Conservation (phyloP, 2,113 vertebrate genomes). For the Prionailurus bengalensis region DNA sequence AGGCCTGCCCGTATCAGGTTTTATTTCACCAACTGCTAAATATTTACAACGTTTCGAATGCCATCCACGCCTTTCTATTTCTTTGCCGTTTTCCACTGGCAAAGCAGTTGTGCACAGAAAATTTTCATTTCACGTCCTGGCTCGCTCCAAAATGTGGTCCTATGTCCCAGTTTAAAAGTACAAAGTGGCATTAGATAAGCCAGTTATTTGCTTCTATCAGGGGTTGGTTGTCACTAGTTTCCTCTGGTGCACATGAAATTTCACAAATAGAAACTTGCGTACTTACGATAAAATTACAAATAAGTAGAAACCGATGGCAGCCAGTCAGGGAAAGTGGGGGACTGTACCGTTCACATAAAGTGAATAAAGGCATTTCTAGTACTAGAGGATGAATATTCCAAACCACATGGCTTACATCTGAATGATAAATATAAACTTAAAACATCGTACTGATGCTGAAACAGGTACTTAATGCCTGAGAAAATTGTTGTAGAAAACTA, state of each 20-base stretch:
- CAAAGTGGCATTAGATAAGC: neutral
- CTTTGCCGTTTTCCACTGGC: neutral
- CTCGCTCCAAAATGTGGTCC: neutral
- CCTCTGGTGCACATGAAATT: neutral
- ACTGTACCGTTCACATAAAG: neutral
- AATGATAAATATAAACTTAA: slow-evolving; percentile 46
- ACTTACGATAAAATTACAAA: neutral
- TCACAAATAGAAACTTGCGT: neutral
- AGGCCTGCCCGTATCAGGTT: neutral
- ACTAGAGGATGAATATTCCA: neutral
- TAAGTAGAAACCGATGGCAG: neutral
- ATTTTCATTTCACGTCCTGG: neutral
- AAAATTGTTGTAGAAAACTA: slow-evolving; percentile 50
- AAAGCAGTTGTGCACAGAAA: neutral
- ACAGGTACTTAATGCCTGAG: neutral
- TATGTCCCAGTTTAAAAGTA: neutral
- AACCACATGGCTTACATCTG: neutral
- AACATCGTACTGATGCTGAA: slow-evolving; percentile 33
- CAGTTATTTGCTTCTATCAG: neutral
- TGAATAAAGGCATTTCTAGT: neutral
- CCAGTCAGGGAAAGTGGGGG: neutral
- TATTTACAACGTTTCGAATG: neutral
- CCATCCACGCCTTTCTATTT: neutral
- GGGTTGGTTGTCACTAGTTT: neutral
- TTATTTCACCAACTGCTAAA: neutral